A percentile compares a stretch with the other conserved stretches of the same genome.
Evolutionary conservation across 1,140 invertebrate genomes (phyloP).

Genomic region (Hyles vespertilio): DNA sequence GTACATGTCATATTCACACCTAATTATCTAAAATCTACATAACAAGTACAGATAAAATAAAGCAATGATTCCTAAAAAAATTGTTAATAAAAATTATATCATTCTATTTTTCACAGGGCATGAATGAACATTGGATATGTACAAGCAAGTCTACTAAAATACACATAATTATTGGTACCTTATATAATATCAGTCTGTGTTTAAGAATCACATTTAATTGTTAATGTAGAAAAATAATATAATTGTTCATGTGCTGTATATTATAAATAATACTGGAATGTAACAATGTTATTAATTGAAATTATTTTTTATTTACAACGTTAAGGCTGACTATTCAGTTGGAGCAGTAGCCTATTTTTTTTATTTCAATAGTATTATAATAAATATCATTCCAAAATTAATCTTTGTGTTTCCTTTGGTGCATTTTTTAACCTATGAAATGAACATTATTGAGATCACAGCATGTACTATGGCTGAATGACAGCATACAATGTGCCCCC

Average conservation of each 20-base stretch:
- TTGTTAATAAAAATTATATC: constrained; percentile 13
- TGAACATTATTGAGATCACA: too few species aligned
- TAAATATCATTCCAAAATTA: constrained; percentile 62
- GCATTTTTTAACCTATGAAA: too few species aligned
- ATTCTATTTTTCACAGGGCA: constrained; percentile 39
- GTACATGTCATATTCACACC: too few species aligned
- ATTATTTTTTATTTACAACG: constrained; percentile 38
- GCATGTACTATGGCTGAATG: too few species aligned
- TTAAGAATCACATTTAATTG: constrained; percentile 40
- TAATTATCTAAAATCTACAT: not conserved
- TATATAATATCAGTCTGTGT: constrained; percentile 31
- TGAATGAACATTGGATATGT: constrained; percentile 23
- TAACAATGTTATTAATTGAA: constrained; percentile 48
- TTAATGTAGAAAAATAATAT: constrained; percentile 27
- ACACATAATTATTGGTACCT: constrained; percentile 11
- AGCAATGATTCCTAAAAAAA: constrained; percentile 1
- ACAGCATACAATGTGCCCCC: too few species aligned
- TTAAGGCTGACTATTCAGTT: constrained; percentile 22
- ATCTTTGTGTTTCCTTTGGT: constrained; percentile 19
- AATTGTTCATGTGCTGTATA: constrained; percentile 24
- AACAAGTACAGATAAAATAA: not conserved
- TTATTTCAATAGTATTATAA: constrained; percentile 52
- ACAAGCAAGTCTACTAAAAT: not conserved
- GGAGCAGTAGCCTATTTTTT: constrained; percentile 27
- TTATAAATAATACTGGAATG: constrained; percentile 23